A percentile compares a stretch with the other conserved stretches of the same genome.
Conservation (phyloP, 2,113 vertebrate species). For the Paraplagusia blochii region DNA sequence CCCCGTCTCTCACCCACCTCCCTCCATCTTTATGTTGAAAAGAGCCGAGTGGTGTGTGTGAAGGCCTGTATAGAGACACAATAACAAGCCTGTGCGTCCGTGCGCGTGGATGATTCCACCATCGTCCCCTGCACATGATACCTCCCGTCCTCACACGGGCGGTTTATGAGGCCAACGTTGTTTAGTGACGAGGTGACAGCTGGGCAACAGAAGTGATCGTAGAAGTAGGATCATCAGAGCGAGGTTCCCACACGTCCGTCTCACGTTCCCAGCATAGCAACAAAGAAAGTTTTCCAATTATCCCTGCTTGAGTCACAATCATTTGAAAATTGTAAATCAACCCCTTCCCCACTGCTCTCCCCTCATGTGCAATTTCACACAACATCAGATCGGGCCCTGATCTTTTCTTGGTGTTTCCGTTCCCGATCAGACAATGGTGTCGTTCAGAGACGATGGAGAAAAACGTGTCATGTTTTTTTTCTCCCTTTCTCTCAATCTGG, state of each 20-base stretch:
- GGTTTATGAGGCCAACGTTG: neutral
- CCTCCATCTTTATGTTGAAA: neutral
- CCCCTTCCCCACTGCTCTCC: too few species aligned
- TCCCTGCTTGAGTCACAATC: slow-evolving; percentile 59
- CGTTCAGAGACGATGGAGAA: neutral
- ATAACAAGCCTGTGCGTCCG: too few species aligned
- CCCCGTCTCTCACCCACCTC: slow-evolving; percentile 19
- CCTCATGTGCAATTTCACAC: slow-evolving; percentile 28
- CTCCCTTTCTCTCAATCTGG: neutral
- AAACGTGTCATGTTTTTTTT: neutral
- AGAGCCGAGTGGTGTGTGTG: too few species aligned
- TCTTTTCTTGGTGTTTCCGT: slow-evolving; percentile 8
- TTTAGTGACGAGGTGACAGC: neutral
- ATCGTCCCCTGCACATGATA: neutral
- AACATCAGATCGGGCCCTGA: slow-evolving; percentile 32
- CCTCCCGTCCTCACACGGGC: neutral
- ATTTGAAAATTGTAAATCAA: slow-evolving; percentile 38
- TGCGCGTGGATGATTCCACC: neutral
- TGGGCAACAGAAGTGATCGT: slow-evolving; percentile 43
- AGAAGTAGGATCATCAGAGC: slow-evolving; percentile 30
- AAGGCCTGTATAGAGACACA: neutral
- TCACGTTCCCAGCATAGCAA: slow-evolving; percentile 64
- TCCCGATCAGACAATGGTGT: slow-evolving; percentile 14
- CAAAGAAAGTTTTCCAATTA: slow-evolving; percentile 70
- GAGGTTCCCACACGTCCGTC: slow-evolving; percentile 49